phyloP scores from a whole-genome alignment of 2,888 invertebrate species.

The Tipula lateralis region DNA sequence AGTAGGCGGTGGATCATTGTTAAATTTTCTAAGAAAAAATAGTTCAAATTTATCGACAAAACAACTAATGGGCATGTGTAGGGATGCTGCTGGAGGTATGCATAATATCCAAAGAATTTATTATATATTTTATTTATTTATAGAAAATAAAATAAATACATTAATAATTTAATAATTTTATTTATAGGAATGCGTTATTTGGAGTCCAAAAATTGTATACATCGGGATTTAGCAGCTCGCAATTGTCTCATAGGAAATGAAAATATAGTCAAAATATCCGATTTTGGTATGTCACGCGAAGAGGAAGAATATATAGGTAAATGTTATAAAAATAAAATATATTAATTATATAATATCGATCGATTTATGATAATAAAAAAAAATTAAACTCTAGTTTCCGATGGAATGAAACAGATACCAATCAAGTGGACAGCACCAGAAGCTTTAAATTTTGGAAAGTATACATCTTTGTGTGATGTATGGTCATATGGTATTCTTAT shows the following conservation, averaged over 20 bases:
- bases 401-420: conserved; percentile 97
- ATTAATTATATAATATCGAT: background rate
- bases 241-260: conserved; percentile 77
- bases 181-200: conserved; percentile 76
- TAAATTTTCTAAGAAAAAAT: conserved; percentile 81
- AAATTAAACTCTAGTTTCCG: conserved; percentile 62
- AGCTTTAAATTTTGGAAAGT: conserved; percentile 93
- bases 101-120: background rate
- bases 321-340: background rate
- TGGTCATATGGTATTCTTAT: conserved; percentile 95
- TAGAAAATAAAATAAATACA: background rate
- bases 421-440: conserved; percentile 99
- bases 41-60: conserved; percentile 60
- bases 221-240: conserved; percentile 89
- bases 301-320: conserved; percentile 85
- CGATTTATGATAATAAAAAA: background rate
- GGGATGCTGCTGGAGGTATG: conserved; percentile 82
- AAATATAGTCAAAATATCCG: conserved; percentile 90
- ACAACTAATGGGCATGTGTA: conserved; percentile 80
- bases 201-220: conserved; percentile 93
- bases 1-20: conserved; percentile 85
- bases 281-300: conserved; percentile 96
- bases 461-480: conserved; percentile 91
- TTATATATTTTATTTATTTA: background rate
- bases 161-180: background rate